Evolutionary conservation across 53 echinoderm and acorn worm genomes (phyloP), one percentile per base, ranked within the genome.

Genomic region (Pentamera pediparva): DNA sequence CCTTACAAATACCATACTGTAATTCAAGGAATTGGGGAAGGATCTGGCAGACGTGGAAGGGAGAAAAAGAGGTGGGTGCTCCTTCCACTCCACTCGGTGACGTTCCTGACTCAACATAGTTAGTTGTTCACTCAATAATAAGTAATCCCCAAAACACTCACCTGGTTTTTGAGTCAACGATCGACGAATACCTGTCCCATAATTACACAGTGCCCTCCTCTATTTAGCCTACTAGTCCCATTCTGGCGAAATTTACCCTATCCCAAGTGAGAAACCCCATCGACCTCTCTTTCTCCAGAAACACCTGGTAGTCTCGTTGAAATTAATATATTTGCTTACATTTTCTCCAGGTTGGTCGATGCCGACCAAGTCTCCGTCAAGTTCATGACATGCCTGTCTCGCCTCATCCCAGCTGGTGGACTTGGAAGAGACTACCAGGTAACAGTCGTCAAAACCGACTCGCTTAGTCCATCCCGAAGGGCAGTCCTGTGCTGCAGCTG

Each of bases 331-430:
- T 51, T 24, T 32, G 18, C 76, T 86, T 61, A 86, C 86, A 56
- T 82, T 77, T 70, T 86, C 86, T 59, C 86, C 86, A 7, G 76
- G 65, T 32, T 54, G 37, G 24, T 81, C 61, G 29, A 82, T 39
- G 34, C 76, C 50, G 5, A 69, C 76, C 12, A 86, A 63, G 22
- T 82, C 82, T 56, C 76, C 74, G 24, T 82, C 78, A 6, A 36
- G 28, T 33, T 33, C 47, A 26, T 47, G 65, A 37, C 86, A 86
- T 6, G 59, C 24, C 7, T 34, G 24, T 31, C 86, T 56, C 10
- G 86, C 86, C 30, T 82, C 49, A 52, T 82, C 82, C 86, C 86
- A 86, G 9, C 36, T 78, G 28, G 4, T 78, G 6, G 12, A 21
- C n/a, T 65, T 13, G 6, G 34, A 20, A 27, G 65, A 65, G 18